Evolutionary conservation across 2,888 invertebrate genomes (phyloP).

Genomic region (Dorcus hopei): DNA sequence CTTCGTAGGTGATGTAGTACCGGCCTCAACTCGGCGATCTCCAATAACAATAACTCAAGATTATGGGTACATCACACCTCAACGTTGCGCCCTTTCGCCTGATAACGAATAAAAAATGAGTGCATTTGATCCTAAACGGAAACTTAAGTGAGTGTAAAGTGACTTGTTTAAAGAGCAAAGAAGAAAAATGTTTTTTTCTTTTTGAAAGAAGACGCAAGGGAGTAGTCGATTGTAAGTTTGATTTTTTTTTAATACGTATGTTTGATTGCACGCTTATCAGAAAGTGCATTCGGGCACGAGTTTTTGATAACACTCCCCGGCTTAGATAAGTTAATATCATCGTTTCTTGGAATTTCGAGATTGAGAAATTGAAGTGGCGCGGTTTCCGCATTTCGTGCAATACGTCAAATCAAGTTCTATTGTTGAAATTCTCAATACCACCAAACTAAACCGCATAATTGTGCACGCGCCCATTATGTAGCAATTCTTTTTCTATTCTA

Average conservation of each 20-base stretch:
- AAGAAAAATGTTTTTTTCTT: neutral
- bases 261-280: too few species aligned
- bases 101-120: neutral
- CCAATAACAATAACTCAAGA: neutral
- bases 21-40: neutral
- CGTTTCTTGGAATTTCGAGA: too few species aligned
- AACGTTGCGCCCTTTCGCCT: neutral
- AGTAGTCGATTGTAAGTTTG: too few species aligned
- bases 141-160: neutral
- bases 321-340: too few species aligned
- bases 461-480: constrained; percentile 14
- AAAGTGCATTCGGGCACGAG: too few species aligned
- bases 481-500: constrained; percentile 10
- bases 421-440: too few species aligned
- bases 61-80: neutral
- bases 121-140: neutral
- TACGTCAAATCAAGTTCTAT: too few species aligned
- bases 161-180: neutral
- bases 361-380: too few species aligned
- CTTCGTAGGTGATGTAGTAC: constrained; percentile 11
- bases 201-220: too few species aligned
- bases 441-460: constrained; percentile 6
- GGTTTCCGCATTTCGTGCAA: too few species aligned
- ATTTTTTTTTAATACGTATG: too few species aligned
- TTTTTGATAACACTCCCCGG: too few species aligned